These are phyloP conservation scores for Callyntrura guangdongensis DNA, from an alignment of 2,888 invertebrate genomes.

Conservation along the genomic window DNA sequence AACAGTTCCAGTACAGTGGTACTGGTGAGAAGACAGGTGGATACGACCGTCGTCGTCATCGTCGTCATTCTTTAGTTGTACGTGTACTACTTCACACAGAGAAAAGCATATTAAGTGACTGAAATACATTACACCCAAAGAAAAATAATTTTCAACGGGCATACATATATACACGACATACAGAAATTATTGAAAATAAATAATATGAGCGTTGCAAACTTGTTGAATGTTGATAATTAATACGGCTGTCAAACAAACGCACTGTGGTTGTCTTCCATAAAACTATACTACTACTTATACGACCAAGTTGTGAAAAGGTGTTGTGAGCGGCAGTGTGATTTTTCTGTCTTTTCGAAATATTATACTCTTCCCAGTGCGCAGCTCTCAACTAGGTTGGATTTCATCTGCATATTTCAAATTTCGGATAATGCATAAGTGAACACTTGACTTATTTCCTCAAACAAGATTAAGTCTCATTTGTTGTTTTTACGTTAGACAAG, in stretches of 20 bases:
- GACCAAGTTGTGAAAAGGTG: neutral
- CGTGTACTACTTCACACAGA: neutral
- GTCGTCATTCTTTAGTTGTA: neutral
- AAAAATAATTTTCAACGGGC: neutral
- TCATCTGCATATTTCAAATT: neutral
- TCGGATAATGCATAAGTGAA: neutral
- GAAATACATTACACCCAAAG: neutral
- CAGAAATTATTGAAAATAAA: slow-evolving; percentile 8
- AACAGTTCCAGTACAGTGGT: slow-evolving; percentile 27
- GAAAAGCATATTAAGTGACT: neutral
- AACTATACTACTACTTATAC: neutral
- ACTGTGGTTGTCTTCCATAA: slow-evolving; percentile 4
- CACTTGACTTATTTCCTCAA: slow-evolving; percentile 6
- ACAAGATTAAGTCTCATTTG: neutral
- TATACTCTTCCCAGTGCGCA: neutral
- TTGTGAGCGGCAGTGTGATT: neutral
- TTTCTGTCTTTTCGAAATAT: neutral
- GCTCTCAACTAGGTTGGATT: neutral
- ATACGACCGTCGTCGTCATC: neutral
- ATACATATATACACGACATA: neutral
- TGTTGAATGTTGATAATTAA: slow-evolving; percentile 51
- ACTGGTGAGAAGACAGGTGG: slow-evolving; percentile 44
- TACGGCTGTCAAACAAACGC: slow-evolving; percentile 5
- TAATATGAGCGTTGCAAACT: slow-evolving; percentile 36
- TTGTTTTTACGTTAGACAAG: neutral